phyloP scores from a whole-genome alignment of 2,888 invertebrate genomes.

The Nezara viridula region DNA sequence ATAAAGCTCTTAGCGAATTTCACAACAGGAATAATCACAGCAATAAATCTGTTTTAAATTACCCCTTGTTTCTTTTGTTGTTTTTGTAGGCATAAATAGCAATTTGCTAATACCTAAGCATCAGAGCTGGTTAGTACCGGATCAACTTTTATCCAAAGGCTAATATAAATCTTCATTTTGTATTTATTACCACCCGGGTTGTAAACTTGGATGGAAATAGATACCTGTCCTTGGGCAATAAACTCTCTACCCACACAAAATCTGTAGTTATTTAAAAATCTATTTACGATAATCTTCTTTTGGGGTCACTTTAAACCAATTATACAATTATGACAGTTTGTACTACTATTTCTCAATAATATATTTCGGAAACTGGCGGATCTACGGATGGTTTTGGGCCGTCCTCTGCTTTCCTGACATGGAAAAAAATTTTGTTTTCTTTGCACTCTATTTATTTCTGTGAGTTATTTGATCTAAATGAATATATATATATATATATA shows the following conservation, averaged over 20 bases:
- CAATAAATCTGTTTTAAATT: slow-evolving; percentile 11
- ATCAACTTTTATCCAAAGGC: not conserved
- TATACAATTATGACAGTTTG: too few relatives aligned
- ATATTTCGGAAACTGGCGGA: too few relatives aligned
- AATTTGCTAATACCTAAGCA: not conserved
- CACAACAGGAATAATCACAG: not conserved
- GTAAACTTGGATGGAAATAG: slow-evolving; percentile 7
- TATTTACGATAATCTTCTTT: too few relatives aligned
- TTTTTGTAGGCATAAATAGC: not conserved
- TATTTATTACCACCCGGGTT: not conserved
- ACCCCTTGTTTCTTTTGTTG: not conserved
- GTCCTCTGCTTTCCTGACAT: too few relatives aligned
- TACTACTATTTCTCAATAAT: too few relatives aligned
- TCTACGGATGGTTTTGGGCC: too few relatives aligned
- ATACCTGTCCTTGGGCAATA: not conserved
- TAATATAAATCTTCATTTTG: not conserved
- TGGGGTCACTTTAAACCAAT: too few relatives aligned
- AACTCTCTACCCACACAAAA: not conserved
- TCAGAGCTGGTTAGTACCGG: not conserved
- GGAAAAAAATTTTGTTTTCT: too few relatives aligned
- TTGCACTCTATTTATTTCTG: too few relatives aligned
- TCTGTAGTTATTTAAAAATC: not conserved
- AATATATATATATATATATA: too few relatives aligned
- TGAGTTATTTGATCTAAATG: too few relatives aligned
- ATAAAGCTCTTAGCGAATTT: not conserved